Base-by-base conservation (phyloP, 2,888 invertebrate species). In the Branchipolynoe longqiensis region DNA sequence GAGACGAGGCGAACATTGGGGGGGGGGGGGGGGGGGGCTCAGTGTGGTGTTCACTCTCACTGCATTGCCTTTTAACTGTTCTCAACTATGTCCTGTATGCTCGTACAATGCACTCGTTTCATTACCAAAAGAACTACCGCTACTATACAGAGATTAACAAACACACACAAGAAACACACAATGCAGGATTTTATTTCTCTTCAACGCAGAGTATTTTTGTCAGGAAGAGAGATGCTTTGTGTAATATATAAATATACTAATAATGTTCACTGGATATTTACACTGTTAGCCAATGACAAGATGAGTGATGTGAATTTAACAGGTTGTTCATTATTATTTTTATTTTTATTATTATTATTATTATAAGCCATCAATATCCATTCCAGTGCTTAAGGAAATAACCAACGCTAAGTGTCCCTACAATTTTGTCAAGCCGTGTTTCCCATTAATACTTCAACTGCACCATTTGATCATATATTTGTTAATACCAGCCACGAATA, bases 201-300 rank as follows among this genome's bases (percentile, higher is more conserved):
- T 25, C 62, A 33, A 1, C 36, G n/a, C 36, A 69, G 69, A 69
- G 69, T 69, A 69, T 69, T 69, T 69, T 69, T 69, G 18, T 62
- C n/a, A n/a, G n/a, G n/a, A n/a, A n/a, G 38, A 38, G 1, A 38
- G 38, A 69, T 8, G 14, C 6, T 33, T 64, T 14, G n/a, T 6
- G 25, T n/a, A 59, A 25, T 12, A n/a, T 4, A n/a, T 6, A 25
- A 18, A 59, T n/a, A 59, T 12, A 14, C n/a, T 59, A 59, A 59
- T 58, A n/a, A 18, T 8, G 8, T 58, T 4, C 58, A 18, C n/a
- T n/a, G 58, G 14, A 58, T 58, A 18, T n/a, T 6, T n/a, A 8
- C 14, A 58, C 22, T 31, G 31, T 22, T 31, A 3, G 33, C 8
- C 33, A 31, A 31, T 31, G 33, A 22, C 28, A 6, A 6, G 22